Base-by-base conservation (phyloP, 2,888 invertebrate genomes). In the Amblyjoppa fuscipennis region DNA sequence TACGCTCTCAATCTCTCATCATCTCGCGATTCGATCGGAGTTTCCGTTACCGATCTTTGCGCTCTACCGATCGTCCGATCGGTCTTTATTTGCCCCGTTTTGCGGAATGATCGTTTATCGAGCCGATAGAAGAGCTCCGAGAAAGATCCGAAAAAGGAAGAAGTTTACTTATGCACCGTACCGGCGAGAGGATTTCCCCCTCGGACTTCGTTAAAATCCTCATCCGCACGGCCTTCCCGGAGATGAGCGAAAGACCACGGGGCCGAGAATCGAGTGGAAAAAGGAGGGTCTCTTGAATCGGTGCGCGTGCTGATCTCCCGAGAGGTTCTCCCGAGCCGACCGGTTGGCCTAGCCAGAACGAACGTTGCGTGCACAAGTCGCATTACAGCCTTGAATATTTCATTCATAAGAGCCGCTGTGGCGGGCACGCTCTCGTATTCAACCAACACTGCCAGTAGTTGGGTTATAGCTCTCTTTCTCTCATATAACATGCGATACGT, bases 311-410 rank as follows among this genome's bases (percentile, higher is more conserved):
- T 83, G 76, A 81, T 85, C 74, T 75, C 80, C 81, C 87, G 76
- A 81, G 75, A 64, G 71, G 74, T 75, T 66, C 73, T 76, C 74
- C 74, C 81, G 78, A 51, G 80, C 61, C 81, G 87, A 86, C 87
- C 84, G 88, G 87, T 85, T 89, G 81, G 87, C 70, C 82, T 78
- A 82, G 87, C 85, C 77, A 80, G 83, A 85, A 87, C 81, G 80
- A 77, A 88, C 87, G 89, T 93, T 92, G 93, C 93, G 92, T 93
- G 93, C 91, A 87, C 88, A 89, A 90, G 89, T 89, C 89, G 91
- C 92, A 92, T 93, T 93, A 93, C 92, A 88, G 90, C 89, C 85
- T 88, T 91, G 93, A 93, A 93, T 93, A 93, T 94, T 93, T 93
- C 93, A 93, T 94, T 93, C 94, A 94, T 93, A 93, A 93, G 86